Conservation (phyloP, 37 sponge, comb jelly and placozoan species). For the Hexactinellida sp. region DNA sequence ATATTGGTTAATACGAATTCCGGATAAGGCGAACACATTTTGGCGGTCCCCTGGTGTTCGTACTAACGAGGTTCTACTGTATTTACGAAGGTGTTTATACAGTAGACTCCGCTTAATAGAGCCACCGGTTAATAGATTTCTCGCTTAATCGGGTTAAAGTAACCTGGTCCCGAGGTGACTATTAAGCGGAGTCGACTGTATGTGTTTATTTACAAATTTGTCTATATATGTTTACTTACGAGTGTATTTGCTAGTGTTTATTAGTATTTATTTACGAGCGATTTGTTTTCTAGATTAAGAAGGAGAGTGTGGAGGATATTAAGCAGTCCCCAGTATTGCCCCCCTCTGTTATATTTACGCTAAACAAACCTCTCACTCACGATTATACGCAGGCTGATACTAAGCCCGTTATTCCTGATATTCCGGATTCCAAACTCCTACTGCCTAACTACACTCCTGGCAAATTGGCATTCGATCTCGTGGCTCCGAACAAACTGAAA, state of each 20-base stretch:
- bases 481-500: neutral
- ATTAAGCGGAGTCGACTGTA: neutral
- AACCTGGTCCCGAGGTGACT: neutral
- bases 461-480: neutral
- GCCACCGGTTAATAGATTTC: too few species aligned
- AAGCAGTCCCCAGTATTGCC: conserved; percentile 23
- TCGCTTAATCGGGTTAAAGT: too few species aligned
- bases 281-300: conserved; percentile 1
- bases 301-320: neutral
- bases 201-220: neutral
- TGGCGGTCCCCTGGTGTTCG: too few species aligned
- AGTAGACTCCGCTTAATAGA: too few species aligned
- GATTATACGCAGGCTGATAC: neutral
- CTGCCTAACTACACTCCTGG: neutral
- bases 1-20: too few species aligned
- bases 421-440: neutral
- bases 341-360: neutral
- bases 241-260: too few species aligned
- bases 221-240: too few species aligned
- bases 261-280: too few species aligned
- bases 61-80: too few species aligned
- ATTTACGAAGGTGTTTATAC: too few species aligned
- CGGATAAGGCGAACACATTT: too few species aligned
- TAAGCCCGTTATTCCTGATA: neutral
- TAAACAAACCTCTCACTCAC: neutral